phyloP scores from a whole-genome alignment of 2,113 vertebrate genomes.

The Collichthys lucidus region DNA sequence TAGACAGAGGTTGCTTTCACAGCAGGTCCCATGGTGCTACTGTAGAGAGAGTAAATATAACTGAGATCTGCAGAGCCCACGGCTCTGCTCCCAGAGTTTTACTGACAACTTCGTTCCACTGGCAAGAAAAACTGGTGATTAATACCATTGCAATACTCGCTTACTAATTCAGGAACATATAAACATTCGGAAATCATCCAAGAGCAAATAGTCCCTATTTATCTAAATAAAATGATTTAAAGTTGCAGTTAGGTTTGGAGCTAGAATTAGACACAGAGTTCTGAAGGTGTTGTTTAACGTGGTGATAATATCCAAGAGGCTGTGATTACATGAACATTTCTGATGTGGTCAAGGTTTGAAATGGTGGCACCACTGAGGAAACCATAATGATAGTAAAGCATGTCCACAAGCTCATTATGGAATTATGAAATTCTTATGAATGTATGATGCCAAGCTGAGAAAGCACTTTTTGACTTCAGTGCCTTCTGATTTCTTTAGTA shows the following conservation, averaged over 20 bases:
- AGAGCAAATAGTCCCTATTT: constrained; percentile 60
- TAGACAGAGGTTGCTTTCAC: constrained; percentile 77
- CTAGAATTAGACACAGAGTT: constrained; percentile 41
- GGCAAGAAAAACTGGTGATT: constrained; percentile 65
- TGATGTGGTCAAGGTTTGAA: constrained; percentile 45
- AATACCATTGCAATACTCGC: constrained; percentile 55
- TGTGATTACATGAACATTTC: constrained; percentile 23
- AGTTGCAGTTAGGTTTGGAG: constrained; percentile 32
- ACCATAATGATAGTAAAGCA: constrained; percentile 47
- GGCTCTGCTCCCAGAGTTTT: constrained; percentile 41
- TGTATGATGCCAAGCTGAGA: constrained; percentile 5
- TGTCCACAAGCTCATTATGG: constrained; percentile 22
- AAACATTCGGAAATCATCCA: constrained; percentile 57
- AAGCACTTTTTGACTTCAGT: background rate
- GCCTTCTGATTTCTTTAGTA: background rate
- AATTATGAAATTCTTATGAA: constrained; percentile 17
- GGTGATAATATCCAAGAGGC: constrained; percentile 20
- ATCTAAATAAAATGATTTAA: constrained; percentile 61
- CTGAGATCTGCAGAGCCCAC: constrained; percentile 36
- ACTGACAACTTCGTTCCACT: constrained; percentile 67
- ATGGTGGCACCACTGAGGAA: constrained; percentile 27
- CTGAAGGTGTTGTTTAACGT: constrained; percentile 49
- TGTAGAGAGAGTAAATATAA: constrained; percentile 57
- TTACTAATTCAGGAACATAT: constrained; percentile 59
- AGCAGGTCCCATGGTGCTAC: constrained; percentile 52